Evolutionary conservation across 2,113 vertebrate species (phyloP).

Genomic region (Phylloscopus trochilus): DNA sequence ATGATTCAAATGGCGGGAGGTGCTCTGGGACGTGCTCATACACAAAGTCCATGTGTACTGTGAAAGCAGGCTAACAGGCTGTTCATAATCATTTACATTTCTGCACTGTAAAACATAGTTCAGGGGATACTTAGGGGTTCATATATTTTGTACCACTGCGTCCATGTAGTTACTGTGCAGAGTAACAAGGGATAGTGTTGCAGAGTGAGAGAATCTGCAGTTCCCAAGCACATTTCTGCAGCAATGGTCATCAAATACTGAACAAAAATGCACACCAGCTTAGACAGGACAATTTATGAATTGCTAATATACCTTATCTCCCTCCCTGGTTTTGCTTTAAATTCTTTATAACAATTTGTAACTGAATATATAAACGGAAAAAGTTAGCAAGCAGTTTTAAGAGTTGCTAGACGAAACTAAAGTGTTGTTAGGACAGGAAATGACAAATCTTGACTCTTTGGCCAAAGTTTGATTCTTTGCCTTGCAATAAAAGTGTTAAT

Average conservation of each 20-base stretch:
- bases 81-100: background rate
- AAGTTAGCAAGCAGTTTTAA: background rate
- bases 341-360: background rate
- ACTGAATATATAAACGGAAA: background rate
- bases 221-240: background rate
- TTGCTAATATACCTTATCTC: background rate
- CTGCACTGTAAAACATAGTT: background rate
- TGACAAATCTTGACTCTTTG: background rate
- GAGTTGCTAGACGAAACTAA: background rate
- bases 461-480: background rate
- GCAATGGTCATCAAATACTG: background rate
- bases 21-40: slow-evolving; percentile 21
- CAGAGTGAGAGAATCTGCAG: background rate
- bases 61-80: slow-evolving; percentile 19
- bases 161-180: background rate
- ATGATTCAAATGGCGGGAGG: background rate
- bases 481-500: slow-evolving; percentile 7
- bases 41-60: background rate
- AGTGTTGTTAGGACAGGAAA: slow-evolving; percentile 3
- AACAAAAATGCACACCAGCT: background rate
- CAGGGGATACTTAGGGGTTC: background rate
- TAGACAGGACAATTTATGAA: background rate
- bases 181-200: background rate
- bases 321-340: background rate
- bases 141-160: background rate